phyloP scores from a whole-genome alignment of 2,888 invertebrate species.

The Meteorus colon region DNA sequence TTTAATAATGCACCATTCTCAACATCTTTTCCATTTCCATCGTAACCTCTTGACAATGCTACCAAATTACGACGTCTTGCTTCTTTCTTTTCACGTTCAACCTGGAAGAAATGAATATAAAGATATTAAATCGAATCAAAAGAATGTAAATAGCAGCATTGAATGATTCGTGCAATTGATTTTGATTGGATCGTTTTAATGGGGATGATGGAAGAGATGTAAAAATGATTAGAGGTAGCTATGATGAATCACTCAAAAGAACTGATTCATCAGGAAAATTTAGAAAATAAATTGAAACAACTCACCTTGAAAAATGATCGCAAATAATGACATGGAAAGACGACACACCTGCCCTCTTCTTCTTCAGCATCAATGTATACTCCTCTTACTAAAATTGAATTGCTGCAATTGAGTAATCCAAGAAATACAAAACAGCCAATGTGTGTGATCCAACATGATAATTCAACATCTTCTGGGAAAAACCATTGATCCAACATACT shows the following conservation, averaged over 20 bases:
- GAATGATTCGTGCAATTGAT: no score
- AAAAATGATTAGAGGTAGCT: no score
- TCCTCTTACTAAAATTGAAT: slow-evolving; percentile 89
- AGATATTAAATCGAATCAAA: neutral
- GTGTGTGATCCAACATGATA: slow-evolving; percentile 89
- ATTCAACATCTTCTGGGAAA: slow-evolving; percentile 79
- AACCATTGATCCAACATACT: slow-evolving; percentile 85
- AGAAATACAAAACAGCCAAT: slow-evolving; percentile 83
- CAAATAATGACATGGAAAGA: slow-evolving; percentile 89
- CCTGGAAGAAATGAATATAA: slow-evolving; percentile 54
- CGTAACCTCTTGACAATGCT: slow-evolving; percentile 49
- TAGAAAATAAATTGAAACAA: neutral
- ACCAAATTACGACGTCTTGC: slow-evolving; percentile 66
- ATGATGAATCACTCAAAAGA: no score
- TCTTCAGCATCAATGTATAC: slow-evolving; percentile 92
- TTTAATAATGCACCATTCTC: slow-evolving; percentile 66
- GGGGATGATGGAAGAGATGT: no score
- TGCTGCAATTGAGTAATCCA: slow-evolving; percentile 88
- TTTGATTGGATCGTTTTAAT: no score
- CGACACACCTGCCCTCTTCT: slow-evolving; percentile 86
- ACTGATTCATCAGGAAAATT: no score
- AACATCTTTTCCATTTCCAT: slow-evolving; percentile 62
- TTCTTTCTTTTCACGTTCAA: slow-evolving; percentile 70
- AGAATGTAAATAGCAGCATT: no score
- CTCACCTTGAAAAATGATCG: slow-evolving; percentile 81